These are phyloP conservation scores for Frankliniella intonsa DNA, from an alignment of 2,888 invertebrate genomes.

Conservation along the genomic window DNA sequence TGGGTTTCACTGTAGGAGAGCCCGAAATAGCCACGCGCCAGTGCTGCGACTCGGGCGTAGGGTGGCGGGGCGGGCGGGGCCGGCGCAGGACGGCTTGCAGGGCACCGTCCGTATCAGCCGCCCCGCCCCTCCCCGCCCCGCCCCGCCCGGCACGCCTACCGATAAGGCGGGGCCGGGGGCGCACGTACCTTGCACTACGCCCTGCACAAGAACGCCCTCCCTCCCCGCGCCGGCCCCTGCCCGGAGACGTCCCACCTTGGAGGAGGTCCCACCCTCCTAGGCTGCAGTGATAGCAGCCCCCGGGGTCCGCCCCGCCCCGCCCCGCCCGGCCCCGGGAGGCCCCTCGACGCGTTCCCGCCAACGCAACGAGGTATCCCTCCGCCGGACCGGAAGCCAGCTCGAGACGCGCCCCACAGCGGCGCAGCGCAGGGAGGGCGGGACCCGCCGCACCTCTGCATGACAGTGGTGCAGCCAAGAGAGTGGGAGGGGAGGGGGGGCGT, in stretches of 20 bases:
- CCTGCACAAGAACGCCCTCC: neutral
- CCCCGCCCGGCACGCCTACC: neutral
- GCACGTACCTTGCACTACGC: neutral
- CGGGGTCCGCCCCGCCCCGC: too few species aligned
- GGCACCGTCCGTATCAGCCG: too few species aligned
- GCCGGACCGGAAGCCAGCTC: too few species aligned
- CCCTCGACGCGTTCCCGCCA: too few species aligned
- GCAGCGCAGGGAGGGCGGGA: neutral
- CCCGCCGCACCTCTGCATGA: neutral
- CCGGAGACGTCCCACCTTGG: neutral
- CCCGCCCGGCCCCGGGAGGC: too few species aligned
- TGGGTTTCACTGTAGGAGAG: neutral
- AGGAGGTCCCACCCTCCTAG: too few species aligned
- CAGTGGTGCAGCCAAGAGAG: neutral
- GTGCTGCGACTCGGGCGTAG: too few species aligned
- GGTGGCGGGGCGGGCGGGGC: too few species aligned
- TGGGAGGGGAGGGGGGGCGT: neutral
- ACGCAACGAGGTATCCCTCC: too few species aligned
- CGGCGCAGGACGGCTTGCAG: too few species aligned
- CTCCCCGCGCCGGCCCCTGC: neutral
- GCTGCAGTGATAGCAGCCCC: too few species aligned
- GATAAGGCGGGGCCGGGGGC: neutral
- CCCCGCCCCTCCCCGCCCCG: neutral
- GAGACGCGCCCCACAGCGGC: neutral
- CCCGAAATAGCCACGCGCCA: neutral